These are phyloP conservation scores for Mycalesis mineus DNA, from an alignment of 2,888 invertebrate species.

Conservation along the genomic window DNA sequence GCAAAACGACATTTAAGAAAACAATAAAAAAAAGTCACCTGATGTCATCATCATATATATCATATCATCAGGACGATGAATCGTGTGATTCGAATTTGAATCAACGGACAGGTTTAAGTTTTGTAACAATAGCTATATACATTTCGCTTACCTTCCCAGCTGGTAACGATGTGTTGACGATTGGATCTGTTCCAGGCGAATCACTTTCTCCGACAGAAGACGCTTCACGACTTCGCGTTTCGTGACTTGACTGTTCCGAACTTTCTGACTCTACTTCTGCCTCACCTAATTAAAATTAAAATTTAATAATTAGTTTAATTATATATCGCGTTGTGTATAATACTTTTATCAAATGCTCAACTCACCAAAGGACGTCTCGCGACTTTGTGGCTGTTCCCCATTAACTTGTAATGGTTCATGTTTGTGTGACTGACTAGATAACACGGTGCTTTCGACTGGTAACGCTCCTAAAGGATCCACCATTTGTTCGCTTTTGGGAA, in stretches of 20 bases:
- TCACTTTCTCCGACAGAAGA: slow-evolving; percentile 73
- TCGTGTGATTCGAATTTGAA: no score
- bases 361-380: slow-evolving; percentile 59
- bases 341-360: background rate
- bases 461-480: slow-evolving; percentile 69
- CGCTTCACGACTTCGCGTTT: slow-evolving; percentile 61
- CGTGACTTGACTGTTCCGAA: slow-evolving; percentile 65
- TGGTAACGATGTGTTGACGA: slow-evolving; percentile 81
- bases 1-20: no score
- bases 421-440: slow-evolving; percentile 52
- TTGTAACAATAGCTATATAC: background rate
- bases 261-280: slow-evolving; percentile 64
- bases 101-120: no score
- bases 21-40: no score
- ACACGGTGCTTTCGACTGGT: slow-evolving; percentile 58
- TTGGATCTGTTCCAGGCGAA: slow-evolving; percentile 77
- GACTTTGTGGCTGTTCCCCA: slow-evolving; percentile 43
- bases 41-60: no score
- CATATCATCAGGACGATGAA: no score
- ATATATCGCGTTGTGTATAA: background rate
- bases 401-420: slow-evolving; percentile 50
- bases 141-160: slow-evolving; percentile 80
- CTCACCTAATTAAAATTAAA: slow-evolving; percentile 41
- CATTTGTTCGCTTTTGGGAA: slow-evolving; percentile 43
- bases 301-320: background rate